Evolutionary conservation across 2,113 vertebrate genomes (phyloP), one percentile per base, ranked within the genome.

Genomic region (Castor canadensis): DNA sequence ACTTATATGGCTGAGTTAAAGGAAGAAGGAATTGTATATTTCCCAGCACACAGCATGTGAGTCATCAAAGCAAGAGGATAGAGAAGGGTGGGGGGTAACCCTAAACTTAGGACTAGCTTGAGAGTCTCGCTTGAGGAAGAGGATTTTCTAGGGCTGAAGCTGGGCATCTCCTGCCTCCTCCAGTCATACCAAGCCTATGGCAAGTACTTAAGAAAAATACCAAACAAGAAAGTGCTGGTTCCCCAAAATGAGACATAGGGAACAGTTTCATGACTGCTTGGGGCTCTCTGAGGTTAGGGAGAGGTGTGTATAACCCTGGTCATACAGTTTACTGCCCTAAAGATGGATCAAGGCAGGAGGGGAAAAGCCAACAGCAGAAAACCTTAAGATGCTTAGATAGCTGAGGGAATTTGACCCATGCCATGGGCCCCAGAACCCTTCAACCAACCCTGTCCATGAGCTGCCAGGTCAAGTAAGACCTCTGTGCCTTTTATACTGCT

Each of bases 171-270:
- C 52, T 73, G 71, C 24, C 35, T 56, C 69, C 73, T 67, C 24
- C 0, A 2, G 6, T 26, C 87, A 38, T 6, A 2, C 1, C 45
- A 16, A 62, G 7, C 6, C 8, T 4, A 6, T 0, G 1, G 11
- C 52, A 75, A 80, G 71, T 15, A 15, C 43, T 69, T 54, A 56
- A 60, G 47, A 28, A 54, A 77, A 83, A n/a, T 9, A 5, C 28
- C n/a, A 11, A 85, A 30, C 9, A 6, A 47, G 3, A 24, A 62
- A 26, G 16, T 60, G 47, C 22, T 1, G 6, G 40, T 28, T 88
- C 60, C 60, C n/a, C n/a, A n/a, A n/a, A n/a, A n/a, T n/a, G n/a
- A n/a, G n/a, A n/a, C 16, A 1, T 15, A 22, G 38, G 40, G 85
- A 84, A 28, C 1, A 20, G 9, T 0, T 0, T 43, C 83, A 9